These are phyloP conservation scores for Crotalus helleri DNA, from an alignment of 2,113 vertebrate genomes.

Conservation along the genomic window DNA sequence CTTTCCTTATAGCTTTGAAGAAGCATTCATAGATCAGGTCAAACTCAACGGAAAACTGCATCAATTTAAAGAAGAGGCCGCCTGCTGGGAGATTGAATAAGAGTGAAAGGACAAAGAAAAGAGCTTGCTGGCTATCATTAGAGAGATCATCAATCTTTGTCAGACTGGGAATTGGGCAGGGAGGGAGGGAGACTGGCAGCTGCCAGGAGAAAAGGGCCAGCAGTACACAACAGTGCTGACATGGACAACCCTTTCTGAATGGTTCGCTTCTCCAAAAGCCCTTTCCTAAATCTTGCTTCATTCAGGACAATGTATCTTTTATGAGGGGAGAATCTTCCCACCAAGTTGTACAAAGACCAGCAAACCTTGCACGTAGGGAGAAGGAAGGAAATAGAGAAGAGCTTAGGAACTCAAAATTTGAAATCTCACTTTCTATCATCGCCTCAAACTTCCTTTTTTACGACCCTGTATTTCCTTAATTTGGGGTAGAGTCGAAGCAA, in stretches of 20 bases:
- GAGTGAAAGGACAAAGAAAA: constrained; percentile 22
- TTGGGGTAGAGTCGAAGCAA: no score
- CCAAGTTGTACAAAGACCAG: not conserved
- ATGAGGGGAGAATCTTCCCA: not conserved
- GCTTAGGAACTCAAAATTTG: not conserved
- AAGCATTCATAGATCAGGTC: constrained; percentile 38
- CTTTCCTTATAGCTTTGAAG: constrained; percentile 46
- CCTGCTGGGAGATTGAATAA: constrained; percentile 32
- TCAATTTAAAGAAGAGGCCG: constrained; percentile 36
- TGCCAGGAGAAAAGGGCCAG: not conserved
- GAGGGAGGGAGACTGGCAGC: not conserved
- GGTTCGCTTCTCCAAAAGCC: constrained; percentile 9
- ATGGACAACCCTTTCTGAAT: constrained; percentile 8
- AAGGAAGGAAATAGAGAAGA: not conserved
- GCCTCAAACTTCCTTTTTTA: no score
- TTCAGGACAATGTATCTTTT: not conserved
- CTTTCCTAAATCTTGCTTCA: not conserved
- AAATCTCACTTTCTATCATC: not conserved
- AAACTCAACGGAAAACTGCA: constrained; percentile 48
- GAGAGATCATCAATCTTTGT: constrained; percentile 8
- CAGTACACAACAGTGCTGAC: not conserved
- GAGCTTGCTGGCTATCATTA: constrained; percentile 25
- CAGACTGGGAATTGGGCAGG: not conserved
- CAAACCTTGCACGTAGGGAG: not conserved
- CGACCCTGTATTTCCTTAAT: no score